Evolutionary conservation across 2,888 invertebrate genomes (phyloP).

Genomic region (Ernsta delagoae): DNA sequence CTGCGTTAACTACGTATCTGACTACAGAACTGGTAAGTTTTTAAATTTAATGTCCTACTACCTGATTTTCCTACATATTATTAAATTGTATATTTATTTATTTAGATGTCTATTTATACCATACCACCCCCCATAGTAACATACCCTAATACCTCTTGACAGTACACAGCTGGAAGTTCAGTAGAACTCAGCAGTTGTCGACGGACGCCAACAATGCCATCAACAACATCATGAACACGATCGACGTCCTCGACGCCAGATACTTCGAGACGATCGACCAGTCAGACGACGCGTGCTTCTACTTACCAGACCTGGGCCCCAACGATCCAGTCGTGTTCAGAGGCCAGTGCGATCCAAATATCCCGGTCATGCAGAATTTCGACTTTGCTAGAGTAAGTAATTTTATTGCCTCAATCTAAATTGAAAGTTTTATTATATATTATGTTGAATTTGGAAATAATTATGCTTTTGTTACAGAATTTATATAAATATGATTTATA

Average conservation of each 20-base stretch:
- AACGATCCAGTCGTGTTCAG: slow-evolving; percentile 56
- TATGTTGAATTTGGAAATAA: too few relatives aligned
- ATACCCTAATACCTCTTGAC: slow-evolving; percentile 38
- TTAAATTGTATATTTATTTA: too few relatives aligned
- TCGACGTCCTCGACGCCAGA: slow-evolving; percentile 54
- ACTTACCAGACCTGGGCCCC: slow-evolving; percentile 55
- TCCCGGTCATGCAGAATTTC: slow-evolving; percentile 56
- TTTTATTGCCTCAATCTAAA: not conserved
- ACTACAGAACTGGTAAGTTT: slow-evolving; percentile 61
- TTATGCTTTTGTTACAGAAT: too few relatives aligned
- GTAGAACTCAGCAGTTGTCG: slow-evolving; percentile 54
- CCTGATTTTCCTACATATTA: too few relatives aligned
- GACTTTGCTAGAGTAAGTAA: slow-evolving; percentile 52
- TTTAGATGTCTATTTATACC: too few relatives aligned
- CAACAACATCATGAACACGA: slow-evolving; percentile 44
- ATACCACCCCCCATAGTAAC: too few relatives aligned
- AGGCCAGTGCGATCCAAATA: slow-evolving; percentile 60
- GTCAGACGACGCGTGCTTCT: slow-evolving; percentile 60
- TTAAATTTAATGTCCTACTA: too few relatives aligned
- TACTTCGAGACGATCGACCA: slow-evolving; percentile 61
- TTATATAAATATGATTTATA: too few relatives aligned
- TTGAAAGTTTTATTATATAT: too few relatives aligned
- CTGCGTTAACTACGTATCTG: slow-evolving; percentile 49
- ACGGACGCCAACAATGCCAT: slow-evolving; percentile 49
- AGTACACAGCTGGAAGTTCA: slow-evolving; percentile 75